Evolutionary conservation across 2,888 invertebrate genomes (phyloP).

Genomic region (Nemotelus pantherinus): DNA sequence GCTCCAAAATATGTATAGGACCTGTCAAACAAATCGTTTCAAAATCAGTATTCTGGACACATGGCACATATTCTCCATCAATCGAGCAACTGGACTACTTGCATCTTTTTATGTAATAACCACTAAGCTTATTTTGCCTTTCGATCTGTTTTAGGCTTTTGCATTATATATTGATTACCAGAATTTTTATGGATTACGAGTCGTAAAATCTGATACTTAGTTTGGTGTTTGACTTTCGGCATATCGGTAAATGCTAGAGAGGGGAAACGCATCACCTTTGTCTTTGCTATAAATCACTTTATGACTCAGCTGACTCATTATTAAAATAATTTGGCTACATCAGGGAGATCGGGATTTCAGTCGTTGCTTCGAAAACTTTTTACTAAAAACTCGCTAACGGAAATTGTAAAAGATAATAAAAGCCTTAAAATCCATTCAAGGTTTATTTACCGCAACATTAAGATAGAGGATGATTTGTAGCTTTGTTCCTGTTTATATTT

Average conservation of each 20-base stretch:
- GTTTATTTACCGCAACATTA: too few relatives aligned
- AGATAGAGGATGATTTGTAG: too few relatives aligned
- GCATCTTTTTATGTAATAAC: too few relatives aligned
- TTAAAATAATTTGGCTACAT: neutral
- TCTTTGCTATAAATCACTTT: conserved; percentile 19
- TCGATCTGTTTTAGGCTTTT: conserved; percentile 6
- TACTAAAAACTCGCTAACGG: too few relatives aligned
- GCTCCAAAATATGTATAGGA: conserved; percentile 25
- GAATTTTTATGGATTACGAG: conserved; percentile 21
- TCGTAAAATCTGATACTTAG: conserved; percentile 47
- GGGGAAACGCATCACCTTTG: conserved; percentile 4
- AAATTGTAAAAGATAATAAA: too few relatives aligned
- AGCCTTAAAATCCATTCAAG: too few relatives aligned
- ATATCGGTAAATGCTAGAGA: neutral
- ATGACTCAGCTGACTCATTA: conserved; percentile 24
- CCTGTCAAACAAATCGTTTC: conserved; percentile 41
- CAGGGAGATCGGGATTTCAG: neutral
- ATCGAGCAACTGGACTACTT: too few relatives aligned
- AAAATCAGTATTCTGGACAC: conserved; percentile 45
- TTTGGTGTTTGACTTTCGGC: conserved; percentile 34
- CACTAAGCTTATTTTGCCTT: neutral
- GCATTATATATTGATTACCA: conserved; percentile 25
- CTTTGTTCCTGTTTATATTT: too few relatives aligned
- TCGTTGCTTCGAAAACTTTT: too few relatives aligned
- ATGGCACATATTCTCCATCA: neutral